phyloP scores from a whole-genome alignment of 2,113 vertebrate species.

The Corythoichthys intestinalis region DNA sequence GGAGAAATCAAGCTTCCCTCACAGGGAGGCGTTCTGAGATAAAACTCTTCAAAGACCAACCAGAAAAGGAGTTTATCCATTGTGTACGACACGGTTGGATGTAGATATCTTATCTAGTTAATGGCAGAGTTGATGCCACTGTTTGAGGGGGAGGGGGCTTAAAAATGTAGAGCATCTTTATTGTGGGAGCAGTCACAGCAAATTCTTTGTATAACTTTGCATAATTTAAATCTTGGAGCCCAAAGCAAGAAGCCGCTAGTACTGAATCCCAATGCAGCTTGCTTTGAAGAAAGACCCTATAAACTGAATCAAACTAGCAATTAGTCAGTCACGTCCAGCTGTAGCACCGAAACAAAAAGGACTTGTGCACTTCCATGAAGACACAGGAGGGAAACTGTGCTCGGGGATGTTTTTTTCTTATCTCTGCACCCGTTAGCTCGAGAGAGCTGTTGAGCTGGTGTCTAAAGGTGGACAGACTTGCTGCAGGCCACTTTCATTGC shows the following conservation, averaged over 20 bases:
- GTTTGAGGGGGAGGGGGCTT: constrained; percentile 17
- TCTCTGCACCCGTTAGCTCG: constrained; percentile 48
- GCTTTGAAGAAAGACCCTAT: constrained; percentile 65
- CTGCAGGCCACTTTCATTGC: constrained; percentile 49
- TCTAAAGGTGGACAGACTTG: constrained; percentile 51
- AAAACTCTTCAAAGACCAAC: constrained; percentile 36
- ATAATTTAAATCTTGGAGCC: constrained; percentile 67
- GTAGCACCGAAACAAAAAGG: constrained; percentile 61
- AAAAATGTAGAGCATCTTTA: constrained; percentile 52
- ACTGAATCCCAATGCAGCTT: constrained; percentile 66
- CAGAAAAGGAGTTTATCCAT: constrained; percentile 32
- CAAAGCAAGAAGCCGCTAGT: constrained; percentile 58
- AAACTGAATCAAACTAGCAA: constrained; percentile 71
- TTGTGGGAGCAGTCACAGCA: constrained; percentile 48
- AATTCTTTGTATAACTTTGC: constrained; percentile 68
- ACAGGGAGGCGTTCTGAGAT: constrained; percentile 38
- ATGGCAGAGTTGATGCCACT: constrained; percentile 30
- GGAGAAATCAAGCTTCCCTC: constrained; percentile 37
- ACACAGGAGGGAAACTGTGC: constrained; percentile 55
- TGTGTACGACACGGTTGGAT: constrained; percentile 22
- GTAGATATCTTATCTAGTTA: constrained; percentile 40
- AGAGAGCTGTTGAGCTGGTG: constrained; percentile 57
- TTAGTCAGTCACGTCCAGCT: constrained; percentile 70
- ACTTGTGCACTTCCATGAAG: constrained; percentile 56
- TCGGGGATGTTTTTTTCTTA: constrained; percentile 53